Conservation (phyloP, 2,797 vertebrate genomes). For the Chloroceryle inda region DNA sequence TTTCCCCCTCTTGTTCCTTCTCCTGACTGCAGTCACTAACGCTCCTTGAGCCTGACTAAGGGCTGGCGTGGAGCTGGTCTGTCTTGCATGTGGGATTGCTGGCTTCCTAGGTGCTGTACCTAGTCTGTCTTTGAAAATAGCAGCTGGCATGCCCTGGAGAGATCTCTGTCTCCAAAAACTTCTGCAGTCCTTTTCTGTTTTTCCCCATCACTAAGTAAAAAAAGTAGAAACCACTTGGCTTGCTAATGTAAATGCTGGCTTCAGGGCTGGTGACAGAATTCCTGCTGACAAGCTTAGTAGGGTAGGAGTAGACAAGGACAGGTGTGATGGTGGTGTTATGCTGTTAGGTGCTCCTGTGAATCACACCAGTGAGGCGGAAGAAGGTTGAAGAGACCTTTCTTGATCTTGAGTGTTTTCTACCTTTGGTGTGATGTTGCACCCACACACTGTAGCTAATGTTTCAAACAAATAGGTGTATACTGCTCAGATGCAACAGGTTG, state of each 20-base stretch:
- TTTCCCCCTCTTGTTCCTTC: background rate
- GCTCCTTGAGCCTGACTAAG: background rate
- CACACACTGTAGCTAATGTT: background rate
- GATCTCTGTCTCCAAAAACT: constrained; percentile 2
- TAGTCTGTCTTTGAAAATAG: background rate
- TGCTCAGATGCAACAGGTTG: background rate
- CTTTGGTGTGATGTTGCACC: background rate
- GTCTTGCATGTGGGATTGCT: background rate
- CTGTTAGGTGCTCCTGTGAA: constrained; percentile 38
- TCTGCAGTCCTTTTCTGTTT: background rate
- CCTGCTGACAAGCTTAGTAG: background rate
- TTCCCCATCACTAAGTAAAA: background rate
- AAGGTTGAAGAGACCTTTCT: background rate
- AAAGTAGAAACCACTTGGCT: constrained; percentile 32
- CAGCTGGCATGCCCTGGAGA: background rate
- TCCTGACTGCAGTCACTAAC: background rate
- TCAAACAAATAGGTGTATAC: background rate
- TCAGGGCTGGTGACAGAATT: background rate
- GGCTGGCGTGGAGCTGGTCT: background rate
- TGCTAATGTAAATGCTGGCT: background rate
- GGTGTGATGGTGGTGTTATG: constrained; percentile 1
- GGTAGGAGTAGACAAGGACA: constrained; percentile 41
- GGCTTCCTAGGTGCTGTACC: background rate
- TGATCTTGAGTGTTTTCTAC: background rate
- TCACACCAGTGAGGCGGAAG: background rate